phyloP scores from a whole-genome alignment of 2,888 invertebrate genomes.

The Pediacus dermestoides region DNA sequence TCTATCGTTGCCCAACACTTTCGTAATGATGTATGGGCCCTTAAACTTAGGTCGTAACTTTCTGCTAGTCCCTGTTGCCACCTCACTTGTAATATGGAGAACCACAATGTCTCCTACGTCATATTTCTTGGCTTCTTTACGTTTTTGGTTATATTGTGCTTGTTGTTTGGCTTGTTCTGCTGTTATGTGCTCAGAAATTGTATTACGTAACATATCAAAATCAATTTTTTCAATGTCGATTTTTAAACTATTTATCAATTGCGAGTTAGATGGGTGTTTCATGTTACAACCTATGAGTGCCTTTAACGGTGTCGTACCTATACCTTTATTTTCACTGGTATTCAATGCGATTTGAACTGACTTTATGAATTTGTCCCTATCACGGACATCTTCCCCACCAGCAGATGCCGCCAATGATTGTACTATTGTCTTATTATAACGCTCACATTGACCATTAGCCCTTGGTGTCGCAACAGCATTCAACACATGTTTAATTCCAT shows the following conservation, averaged over 20 bases:
- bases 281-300: constrained; percentile 18
- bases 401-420: constrained; percentile 8
- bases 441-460: too few species aligned
- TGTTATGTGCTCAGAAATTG: too few species aligned
- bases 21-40: constrained; percentile 12
- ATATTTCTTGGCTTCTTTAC: neutral
- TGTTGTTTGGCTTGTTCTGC: constrained; percentile 18
- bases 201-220: constrained; percentile 13
- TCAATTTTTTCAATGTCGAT: constrained; percentile 15
- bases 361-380: constrained; percentile 31
- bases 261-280: constrained; percentile 10
- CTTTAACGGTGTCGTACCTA: constrained; percentile 20
- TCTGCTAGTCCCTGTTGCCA: constrained; percentile 16
- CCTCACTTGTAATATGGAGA: constrained; percentile 17
- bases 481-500: neutral
- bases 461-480: constrained; percentile 5
- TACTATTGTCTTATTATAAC: too few species aligned
- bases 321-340: constrained; percentile 19
- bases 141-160: constrained; percentile 12
- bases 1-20: constrained; percentile 1
- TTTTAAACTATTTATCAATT: constrained; percentile 10
- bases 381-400: constrained; percentile 18
- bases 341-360: constrained; percentile 31
- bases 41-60: constrained; percentile 16
- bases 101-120: constrained; percentile 18